These are phyloP conservation scores for Phylloscopus collybita DNA, from an alignment of 2,797 vertebrate species.

Conservation along the genomic window DNA sequence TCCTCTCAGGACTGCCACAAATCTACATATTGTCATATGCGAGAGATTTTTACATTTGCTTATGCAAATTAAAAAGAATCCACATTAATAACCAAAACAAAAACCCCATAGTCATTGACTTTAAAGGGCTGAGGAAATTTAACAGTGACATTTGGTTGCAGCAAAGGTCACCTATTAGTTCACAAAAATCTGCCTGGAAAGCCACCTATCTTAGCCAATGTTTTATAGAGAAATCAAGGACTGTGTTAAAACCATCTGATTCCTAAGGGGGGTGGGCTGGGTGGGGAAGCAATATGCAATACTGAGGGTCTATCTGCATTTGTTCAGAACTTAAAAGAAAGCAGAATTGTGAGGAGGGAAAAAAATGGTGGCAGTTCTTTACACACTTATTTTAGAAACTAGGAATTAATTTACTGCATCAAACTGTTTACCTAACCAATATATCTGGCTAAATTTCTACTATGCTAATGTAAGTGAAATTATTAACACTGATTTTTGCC, in stretches of 20 bases:
- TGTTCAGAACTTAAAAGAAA: neutral
- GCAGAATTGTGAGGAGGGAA: neutral
- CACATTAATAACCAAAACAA: constrained; percentile 18
- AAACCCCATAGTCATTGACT: neutral
- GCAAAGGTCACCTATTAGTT: constrained; percentile 19
- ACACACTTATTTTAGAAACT: neutral
- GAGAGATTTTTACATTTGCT: constrained; percentile 57
- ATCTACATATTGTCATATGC: constrained; percentile 48
- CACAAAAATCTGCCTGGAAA: constrained; percentile 23
- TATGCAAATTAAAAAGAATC: constrained; percentile 38
- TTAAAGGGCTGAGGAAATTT: neutral
- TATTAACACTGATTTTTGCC: neutral
- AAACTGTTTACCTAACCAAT: neutral
- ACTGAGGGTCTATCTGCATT: neutral
- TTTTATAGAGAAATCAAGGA: constrained; percentile 16
- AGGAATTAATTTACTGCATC: neutral
- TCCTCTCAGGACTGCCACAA: constrained; percentile 59
- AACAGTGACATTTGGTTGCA: constrained; percentile 30
- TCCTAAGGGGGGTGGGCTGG: neutral
- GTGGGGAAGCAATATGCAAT: neutral
- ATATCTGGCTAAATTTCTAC: neutral
- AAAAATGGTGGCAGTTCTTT: neutral
- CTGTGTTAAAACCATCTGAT: neutral
- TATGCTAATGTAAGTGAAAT: neutral
- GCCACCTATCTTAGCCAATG: neutral